Evolutionary conservation across 2,797 vertebrate genomes (phyloP).

Genomic region (Rhinichthys osculus): DNA sequence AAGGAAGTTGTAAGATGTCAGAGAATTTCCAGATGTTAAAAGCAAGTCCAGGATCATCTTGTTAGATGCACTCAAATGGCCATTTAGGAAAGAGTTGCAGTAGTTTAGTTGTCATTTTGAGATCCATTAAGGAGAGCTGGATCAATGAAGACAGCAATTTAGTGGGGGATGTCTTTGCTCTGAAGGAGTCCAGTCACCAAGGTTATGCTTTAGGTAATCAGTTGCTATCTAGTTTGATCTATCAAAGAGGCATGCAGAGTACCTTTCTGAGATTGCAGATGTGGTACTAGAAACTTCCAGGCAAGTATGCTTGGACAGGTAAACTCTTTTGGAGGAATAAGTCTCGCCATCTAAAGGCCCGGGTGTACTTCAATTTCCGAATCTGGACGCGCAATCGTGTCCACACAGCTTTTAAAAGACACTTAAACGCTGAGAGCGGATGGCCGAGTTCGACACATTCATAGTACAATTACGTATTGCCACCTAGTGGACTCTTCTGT

Average conservation of each 20-base stretch:
- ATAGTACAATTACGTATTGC: too few species aligned
- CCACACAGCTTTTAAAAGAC: too few species aligned
- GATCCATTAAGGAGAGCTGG: neutral
- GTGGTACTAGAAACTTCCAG: neutral
- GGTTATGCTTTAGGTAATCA: neutral
- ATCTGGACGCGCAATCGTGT: too few species aligned
- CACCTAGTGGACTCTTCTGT: too few species aligned
- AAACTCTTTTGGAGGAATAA: too few species aligned
- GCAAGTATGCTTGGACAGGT: neutral
- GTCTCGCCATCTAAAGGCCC: too few species aligned
- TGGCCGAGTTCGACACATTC: too few species aligned
- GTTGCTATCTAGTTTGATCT: constrained; percentile 1
- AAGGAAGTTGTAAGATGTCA: neutral
- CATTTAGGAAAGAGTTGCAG: neutral
- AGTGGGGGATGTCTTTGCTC: neutral
- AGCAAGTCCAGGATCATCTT: neutral
- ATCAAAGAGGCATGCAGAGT: neutral
- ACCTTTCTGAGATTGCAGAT: neutral
- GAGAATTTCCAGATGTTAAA: neutral
- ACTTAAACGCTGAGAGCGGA: too few species aligned
- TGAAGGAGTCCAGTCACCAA: neutral
- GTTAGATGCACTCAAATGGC: neutral
- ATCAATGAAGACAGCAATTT: constrained; percentile 1
- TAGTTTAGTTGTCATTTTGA: constrained; percentile 13
- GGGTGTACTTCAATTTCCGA: too few species aligned